A percentile compares a stretch with the other conserved stretches of the same genome.
Conservation (phyloP, 2,888 invertebrate genomes). For the Scrobipalpa atriplicella region DNA sequence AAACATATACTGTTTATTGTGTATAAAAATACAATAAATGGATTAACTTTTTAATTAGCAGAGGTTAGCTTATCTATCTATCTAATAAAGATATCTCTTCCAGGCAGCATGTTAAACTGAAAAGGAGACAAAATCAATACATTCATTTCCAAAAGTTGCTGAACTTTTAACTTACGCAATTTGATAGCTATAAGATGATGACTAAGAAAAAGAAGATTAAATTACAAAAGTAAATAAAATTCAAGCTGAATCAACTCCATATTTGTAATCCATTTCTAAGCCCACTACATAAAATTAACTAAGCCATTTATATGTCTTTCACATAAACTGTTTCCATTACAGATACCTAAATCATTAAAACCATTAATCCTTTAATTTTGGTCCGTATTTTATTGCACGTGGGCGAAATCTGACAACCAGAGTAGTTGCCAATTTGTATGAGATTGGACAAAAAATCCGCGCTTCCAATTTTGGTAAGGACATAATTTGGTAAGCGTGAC, state of each 20-base stretch:
- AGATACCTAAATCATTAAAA: not conserved
- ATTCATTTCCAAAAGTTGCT: too few species aligned
- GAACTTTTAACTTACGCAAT: too few species aligned
- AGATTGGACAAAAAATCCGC: constrained; percentile 30
- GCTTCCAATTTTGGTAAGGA: constrained; percentile 29
- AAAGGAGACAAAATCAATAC: too few species aligned
- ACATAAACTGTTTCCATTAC: not conserved
- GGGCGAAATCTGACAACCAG: constrained; percentile 25
- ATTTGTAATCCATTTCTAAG: not conserved
- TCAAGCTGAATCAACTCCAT: not conserved
- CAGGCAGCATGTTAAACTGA: too few species aligned
- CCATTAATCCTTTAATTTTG: constrained; percentile 10
- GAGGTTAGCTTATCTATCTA: too few species aligned
- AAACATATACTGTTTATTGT: too few species aligned
- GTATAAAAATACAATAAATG: too few species aligned
- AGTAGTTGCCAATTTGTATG: constrained; percentile 31
- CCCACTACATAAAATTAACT: constrained; percentile 12
- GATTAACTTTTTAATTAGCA: too few species aligned
- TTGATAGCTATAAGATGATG: too few species aligned
- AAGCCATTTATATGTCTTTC: constrained; percentile 15
- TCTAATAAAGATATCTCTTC: too few species aligned
- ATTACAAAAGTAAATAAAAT: not conserved
- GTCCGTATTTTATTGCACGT: constrained; percentile 11
- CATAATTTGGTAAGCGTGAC: constrained; percentile 25
- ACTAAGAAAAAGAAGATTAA: not conserved